Conservation (phyloP, 2,888 invertebrate genomes). For the Hirtodrosophila alboralis region DNA sequence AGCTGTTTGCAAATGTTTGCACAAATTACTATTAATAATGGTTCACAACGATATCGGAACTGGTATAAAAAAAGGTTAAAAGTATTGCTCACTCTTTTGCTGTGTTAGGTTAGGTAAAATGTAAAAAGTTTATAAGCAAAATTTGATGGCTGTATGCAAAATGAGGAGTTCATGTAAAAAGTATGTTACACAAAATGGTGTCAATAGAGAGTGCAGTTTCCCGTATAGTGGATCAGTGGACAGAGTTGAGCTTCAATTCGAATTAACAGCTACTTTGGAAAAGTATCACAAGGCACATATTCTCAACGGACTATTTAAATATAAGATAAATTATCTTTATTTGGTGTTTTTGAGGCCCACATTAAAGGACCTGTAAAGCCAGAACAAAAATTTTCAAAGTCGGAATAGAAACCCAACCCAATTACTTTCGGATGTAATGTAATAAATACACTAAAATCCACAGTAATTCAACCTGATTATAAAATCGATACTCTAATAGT, state of each 20-base stretch:
- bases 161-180: no score
- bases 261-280: constrained; percentile 4
- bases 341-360: constrained; percentile 12
- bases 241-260: constrained; percentile 10
- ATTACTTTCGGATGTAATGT: constrained; percentile 8
- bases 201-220: constrained; percentile 4
- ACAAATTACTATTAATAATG: no score
- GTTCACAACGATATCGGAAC: no score
- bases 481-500: no score
- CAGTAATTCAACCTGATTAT: constrained; percentile 11
- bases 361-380: constrained; percentile 5
- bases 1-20: no score
- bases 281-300: constrained; percentile 8
- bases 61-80: no score
- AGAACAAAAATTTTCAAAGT: constrained; percentile 15
- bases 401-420: constrained; percentile 6
- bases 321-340: constrained; percentile 8
- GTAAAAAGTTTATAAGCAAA: no score
- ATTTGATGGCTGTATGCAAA: no score
- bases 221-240: no score
- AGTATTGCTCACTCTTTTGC: no score
- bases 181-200: no score
- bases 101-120: no score
- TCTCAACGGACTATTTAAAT: constrained; percentile 5
- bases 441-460: constrained; percentile 8